Base-by-base conservation (phyloP, 2,113 vertebrate species). In the Perca schrenkii region DNA sequence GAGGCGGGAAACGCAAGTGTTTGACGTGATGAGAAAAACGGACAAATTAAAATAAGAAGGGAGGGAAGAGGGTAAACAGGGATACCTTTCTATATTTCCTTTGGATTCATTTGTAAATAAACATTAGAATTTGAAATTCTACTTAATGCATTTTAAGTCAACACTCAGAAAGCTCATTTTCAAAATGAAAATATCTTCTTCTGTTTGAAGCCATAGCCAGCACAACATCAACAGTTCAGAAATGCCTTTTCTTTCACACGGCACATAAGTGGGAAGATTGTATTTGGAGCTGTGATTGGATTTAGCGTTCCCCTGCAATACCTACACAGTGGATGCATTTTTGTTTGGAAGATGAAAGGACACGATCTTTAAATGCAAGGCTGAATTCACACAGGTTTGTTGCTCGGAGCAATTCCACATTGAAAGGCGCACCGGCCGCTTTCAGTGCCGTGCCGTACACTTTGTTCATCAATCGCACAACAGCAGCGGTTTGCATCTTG, bases 271-370 rank as follows among this genome's bases (percentile, higher is more conserved):
- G 22, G 67, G 50, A 65, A 43, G 36, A 72, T 53, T 53, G 40
- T 61, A 57, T 74, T 83, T n/a, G 67, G 60, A 80, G 25, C 52
- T 34, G 67, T 69, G 66, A 77, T 56, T 47, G 68, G 19, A 56
- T 65, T 70, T 22, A 74, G 54, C 61, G 21, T 74, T 54, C 22
- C 22, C 17, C 52, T 49, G 63, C 22, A 77, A 50, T 73, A 68
- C 68, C 49, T 63, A 71, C 58, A 75, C 60, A 71, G 74, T 12
- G n/a, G 46, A 63, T 64, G 60, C 49, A 52, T 46, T 52, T 4
- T 49, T 77, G 62, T 73, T 74, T 21, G 61, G 28, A 58, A 72
- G 65, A 84, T 83, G 64, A 81, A 77, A 34, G 40, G 3, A 54
- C 53, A 67, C 13, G 54, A 62, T 62, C 40, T 52, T 22, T 63